Evolutionary conservation across 2,113 vertebrate genomes (phyloP), one percentile per base, ranked within the genome.

Genomic region (Narcine bancroftii): DNA sequence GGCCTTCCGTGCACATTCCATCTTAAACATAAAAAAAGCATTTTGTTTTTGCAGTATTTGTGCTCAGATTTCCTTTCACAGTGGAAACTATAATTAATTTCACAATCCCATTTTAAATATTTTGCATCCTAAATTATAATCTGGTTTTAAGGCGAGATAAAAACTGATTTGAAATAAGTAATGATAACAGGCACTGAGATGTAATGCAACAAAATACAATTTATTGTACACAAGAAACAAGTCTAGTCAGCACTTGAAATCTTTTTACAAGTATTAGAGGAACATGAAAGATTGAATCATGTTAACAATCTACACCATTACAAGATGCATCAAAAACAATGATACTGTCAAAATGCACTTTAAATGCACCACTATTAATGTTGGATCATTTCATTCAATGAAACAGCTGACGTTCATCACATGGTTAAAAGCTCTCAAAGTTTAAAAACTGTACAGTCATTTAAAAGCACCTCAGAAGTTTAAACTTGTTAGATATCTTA

Each of bases 1-100:
- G 0, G 99, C 99, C 94, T 99, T 99, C 21, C 98, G 97, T 21
- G 99, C 99, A 2, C 98, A 99, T 93, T 99, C 99, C 99, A 99
- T 99, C 99, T 99, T 93, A 92, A 94, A 92, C 93, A 65, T 75
- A 53, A 69, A 87, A 17, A 75, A 11, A 39, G 19, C 26, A 29
- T 47, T 53, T 47, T 42, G 7, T 56, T 87, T 87, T 87, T 87
- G 33, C n/a, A 29, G 1, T 17, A 7, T 63, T 63, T n/a, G 60
- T 60, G 17, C 3, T 69, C 39, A 45, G 24, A 24, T 69, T 47
- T 91, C 89, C 13, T 45, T 36, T 89, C 56, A 89, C 2, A 63
- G 63, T 45, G 60, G 29, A n/a, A 91, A 24, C n/a, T 91, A 45
- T 26, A 65, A 66, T 45, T 47, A 45, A 69, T 39, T 19, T 60